Conservation (phyloP, 2,888 invertebrate genomes). For the Agrilus cyanescens region DNA sequence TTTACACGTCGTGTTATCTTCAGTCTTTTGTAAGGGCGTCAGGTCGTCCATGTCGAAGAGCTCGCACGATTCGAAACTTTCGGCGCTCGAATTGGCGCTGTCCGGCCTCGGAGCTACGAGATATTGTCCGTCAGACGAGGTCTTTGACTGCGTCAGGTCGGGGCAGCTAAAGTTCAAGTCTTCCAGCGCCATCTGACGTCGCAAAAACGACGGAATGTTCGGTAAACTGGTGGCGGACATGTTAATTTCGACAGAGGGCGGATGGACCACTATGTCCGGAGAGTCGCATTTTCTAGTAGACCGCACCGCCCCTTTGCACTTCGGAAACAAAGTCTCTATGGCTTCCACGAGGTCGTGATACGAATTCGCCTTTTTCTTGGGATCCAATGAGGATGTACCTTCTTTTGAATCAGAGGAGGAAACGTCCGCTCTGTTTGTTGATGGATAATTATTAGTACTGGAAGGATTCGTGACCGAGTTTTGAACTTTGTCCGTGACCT, state of each 20-base stretch:
- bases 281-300: conserved; percentile 3
- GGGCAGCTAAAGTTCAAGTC: conserved; percentile 28
- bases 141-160: conserved; percentile 18
- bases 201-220: conserved; percentile 22
- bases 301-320: conserved; percentile 11
- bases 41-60: background rate
- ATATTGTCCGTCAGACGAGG: background rate
- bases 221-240: conserved; percentile 30
- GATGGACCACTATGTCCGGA: conserved; percentile 28
- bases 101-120: background rate
- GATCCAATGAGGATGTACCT: background rate
- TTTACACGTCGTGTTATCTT: too few species aligned
- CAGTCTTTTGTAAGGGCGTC: too few species aligned
- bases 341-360: conserved; percentile 31
- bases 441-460: too few species aligned
- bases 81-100: conserved; percentile 7
- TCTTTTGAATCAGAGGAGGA: too few species aligned
- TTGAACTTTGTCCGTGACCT: conserved; percentile 9
- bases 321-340: conserved; percentile 29
- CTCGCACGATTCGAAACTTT: conserved; percentile 14
- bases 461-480: too few species aligned
- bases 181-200: conserved; percentile 16
- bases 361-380: conserved; percentile 26
- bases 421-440: too few species aligned
- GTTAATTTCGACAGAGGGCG: conserved; percentile 24